These are phyloP conservation scores for Pachycephus smyrnensis DNA, from an alignment of 2,888 invertebrate genomes.

Conservation along the genomic window DNA sequence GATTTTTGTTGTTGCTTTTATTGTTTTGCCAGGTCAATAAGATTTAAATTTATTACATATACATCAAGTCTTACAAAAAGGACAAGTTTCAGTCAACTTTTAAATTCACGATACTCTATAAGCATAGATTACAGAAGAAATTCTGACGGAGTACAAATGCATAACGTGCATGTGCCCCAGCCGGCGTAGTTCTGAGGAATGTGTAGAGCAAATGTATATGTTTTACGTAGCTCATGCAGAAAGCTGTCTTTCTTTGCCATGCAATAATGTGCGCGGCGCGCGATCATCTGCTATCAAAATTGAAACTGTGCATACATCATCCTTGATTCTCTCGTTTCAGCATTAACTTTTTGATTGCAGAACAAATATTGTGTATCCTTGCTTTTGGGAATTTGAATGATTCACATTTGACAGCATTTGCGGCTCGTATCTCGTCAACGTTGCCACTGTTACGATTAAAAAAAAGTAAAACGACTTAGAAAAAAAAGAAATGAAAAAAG, in stretches of 20 bases:
- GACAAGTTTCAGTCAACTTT: conserved; percentile 4
- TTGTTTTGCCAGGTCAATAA: neutral
- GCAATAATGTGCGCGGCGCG: conserved; percentile 50
- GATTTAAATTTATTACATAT: neutral
- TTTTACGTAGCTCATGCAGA: conserved; percentile 40
- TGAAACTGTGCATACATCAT: conserved; percentile 17
- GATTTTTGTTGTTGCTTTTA: too few relatives aligned
- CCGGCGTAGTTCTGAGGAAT: conserved; percentile 58
- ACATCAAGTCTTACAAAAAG: neutral
- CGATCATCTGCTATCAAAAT: conserved; percentile 37
- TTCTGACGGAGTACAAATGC: conserved; percentile 42
- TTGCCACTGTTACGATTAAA: neutral
- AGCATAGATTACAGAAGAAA: neutral
- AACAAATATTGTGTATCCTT: conserved; percentile 24
- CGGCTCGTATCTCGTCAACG: neutral
- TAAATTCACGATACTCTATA: neutral
- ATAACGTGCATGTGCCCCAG: conserved; percentile 46
- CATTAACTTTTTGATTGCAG: conserved; percentile 27
- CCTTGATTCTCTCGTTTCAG: conserved; percentile 24
- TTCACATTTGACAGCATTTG: conserved; percentile 17
- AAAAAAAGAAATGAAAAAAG: neutral
- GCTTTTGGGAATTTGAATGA: conserved; percentile 23
- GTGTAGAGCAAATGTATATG: conserved; percentile 32
- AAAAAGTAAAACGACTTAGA: neutral
- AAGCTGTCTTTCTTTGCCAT: conserved; percentile 52